A percentile compares a stretch with the other conserved stretches of the same genome.
These are phyloP conservation scores for Meta bourneti DNA, from an alignment of 2,888 invertebrate species.

Conservation along the genomic window DNA sequence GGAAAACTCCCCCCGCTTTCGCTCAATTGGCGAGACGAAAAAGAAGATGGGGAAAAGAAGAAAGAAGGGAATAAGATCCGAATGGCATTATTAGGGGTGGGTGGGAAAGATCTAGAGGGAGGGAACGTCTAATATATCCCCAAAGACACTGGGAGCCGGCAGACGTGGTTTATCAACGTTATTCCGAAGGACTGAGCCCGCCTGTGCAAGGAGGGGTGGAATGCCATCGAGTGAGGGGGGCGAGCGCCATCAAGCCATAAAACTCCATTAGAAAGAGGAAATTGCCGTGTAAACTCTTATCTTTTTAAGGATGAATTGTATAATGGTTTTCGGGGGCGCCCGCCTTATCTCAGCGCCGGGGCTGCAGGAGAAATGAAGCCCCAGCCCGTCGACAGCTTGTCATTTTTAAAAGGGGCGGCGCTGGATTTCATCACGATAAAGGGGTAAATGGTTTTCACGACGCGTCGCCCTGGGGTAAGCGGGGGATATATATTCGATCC, in stretches of 20 bases:
- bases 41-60: neutral
- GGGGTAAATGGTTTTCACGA: constrained; percentile 74
- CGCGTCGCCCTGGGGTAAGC: constrained; percentile 56
- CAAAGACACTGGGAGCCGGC: constrained; percentile 45
- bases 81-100: constrained; percentile 27
- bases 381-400: constrained; percentile 66
- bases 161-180: constrained; percentile 70
- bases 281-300: constrained; percentile 77
- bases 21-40: constrained; percentile 45
- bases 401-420: constrained; percentile 67
- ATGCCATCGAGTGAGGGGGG: neutral
- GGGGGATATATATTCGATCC: constrained; percentile 19
- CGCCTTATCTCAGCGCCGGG: constrained; percentile 56
- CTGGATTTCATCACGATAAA: constrained; percentile 65
- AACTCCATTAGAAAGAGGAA: constrained; percentile 77
- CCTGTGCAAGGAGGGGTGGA: constrained; percentile 6
- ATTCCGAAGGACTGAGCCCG: constrained; percentile 55
- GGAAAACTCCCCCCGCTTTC: neutral
- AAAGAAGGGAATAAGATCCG: constrained; percentile 15
- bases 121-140: constrained; percentile 39
- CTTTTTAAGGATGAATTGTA: constrained; percentile 77
- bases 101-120: constrained; percentile 21
- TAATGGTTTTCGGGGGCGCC: constrained; percentile 74
- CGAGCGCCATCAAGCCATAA: constrained; percentile 68
- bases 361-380: constrained; percentile 49